Evolutionary conservation across 2,888 invertebrate species (phyloP).

Genomic region (Andricus quercusramuli): DNA sequence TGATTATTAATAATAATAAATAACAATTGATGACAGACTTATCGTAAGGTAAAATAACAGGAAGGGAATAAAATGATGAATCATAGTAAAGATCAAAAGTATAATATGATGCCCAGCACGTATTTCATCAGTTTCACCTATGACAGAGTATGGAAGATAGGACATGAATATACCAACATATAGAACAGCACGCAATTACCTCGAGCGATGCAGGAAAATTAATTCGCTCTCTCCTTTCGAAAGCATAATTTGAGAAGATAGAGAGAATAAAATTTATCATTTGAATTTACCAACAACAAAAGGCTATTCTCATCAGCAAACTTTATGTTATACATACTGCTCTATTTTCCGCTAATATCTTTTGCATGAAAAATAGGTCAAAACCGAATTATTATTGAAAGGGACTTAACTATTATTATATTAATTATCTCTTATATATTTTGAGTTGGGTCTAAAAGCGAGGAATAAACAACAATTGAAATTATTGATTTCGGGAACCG

Average conservation of each 20-base stretch:
- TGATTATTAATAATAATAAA: too few species aligned
- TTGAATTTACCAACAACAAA: slow-evolving; percentile 35
- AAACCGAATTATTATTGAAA: neutral
- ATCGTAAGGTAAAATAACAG: neutral
- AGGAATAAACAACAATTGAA: neutral
- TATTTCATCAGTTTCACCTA: slow-evolving; percentile 39
- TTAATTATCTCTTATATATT: neutral
- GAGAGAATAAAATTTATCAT: slow-evolving; percentile 39
- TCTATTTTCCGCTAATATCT: neutral
- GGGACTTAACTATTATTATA: neutral
- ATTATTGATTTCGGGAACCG: neutral
- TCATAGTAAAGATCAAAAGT: neutral
- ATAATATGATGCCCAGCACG: slow-evolving; percentile 24
- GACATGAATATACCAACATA: slow-evolving; percentile 34
- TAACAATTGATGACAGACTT: neutral
- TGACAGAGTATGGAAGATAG: slow-evolving; percentile 33
- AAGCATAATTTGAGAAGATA: slow-evolving; percentile 36
- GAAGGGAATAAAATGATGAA: neutral
- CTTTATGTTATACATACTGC: neutral
- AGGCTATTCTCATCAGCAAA: slow-evolving; percentile 4
- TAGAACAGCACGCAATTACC: slow-evolving; percentile 37
- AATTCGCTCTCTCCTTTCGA: slow-evolving; percentile 39
- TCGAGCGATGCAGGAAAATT: slow-evolving; percentile 37
- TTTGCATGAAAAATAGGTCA: neutral
- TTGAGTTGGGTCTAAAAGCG: neutral